phyloP scores from a whole-genome alignment of 2,113 vertebrate species.

The Cyphomyrus discorhynchus region DNA sequence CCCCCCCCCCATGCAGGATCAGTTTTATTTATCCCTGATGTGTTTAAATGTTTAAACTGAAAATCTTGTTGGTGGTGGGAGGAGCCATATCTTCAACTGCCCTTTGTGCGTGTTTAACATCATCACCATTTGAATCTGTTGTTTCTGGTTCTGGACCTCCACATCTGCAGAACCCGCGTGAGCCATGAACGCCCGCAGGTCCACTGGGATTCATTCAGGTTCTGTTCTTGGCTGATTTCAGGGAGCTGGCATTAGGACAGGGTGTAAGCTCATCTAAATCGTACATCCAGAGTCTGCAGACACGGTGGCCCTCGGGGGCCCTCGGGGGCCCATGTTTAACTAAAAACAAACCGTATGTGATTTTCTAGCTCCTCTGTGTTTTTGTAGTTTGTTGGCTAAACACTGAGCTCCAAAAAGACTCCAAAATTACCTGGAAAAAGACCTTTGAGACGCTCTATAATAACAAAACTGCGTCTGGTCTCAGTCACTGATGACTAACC shows the following conservation, averaged over 20 bases:
- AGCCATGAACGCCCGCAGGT: not conserved
- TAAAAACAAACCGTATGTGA: not conserved
- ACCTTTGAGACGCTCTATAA: not conserved
- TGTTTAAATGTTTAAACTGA: not conserved
- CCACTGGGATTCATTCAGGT: not conserved
- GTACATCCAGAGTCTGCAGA: not conserved
- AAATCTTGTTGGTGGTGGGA: not conserved
- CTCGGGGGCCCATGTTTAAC: not conserved
- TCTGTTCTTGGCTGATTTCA: not conserved
- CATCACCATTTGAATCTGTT: not conserved
- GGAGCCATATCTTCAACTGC: not conserved
- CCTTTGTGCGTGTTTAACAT: not conserved
- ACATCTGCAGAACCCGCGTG: not conserved
- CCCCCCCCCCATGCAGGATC: not conserved
- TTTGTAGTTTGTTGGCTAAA: slow-evolving; percentile 4
- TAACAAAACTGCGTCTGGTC: not conserved
- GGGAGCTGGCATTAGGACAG: not conserved
- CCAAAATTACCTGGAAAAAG: not conserved
- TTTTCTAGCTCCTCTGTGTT: not conserved
- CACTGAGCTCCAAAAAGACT: not conserved
- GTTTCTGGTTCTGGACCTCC: not conserved
- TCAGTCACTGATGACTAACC: not conserved
- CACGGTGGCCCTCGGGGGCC: not conserved
- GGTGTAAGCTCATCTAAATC: not conserved
- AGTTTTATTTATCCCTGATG: not conserved